Evolutionary conservation across 1,140 invertebrate species (phyloP).

Genomic region (Ceratosolen solmsi): DNA sequence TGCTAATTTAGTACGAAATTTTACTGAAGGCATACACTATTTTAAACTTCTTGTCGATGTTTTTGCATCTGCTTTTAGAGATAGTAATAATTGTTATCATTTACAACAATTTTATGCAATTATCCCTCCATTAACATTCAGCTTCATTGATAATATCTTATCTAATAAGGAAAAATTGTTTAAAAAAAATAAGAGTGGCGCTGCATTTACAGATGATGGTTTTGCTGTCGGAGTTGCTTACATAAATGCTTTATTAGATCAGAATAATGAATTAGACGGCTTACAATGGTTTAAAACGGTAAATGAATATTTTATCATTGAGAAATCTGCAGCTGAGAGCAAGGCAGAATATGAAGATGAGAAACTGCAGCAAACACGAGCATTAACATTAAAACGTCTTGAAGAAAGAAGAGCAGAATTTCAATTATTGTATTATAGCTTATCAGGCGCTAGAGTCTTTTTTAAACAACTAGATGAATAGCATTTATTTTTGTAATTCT

Average conservation of each 20-base stretch:
- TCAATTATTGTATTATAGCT: constrained; percentile 90
- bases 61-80: constrained; percentile 90
- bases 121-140: constrained; percentile 93
- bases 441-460: constrained; percentile 95
- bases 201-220: constrained; percentile 97
- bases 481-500: constrained; percentile 15
- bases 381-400: constrained; percentile 91
- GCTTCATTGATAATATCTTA: constrained; percentile 95
- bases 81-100: constrained; percentile 87
- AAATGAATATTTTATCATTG: constrained; percentile 79
- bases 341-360: constrained; percentile 78
- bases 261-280: constrained; percentile 89
- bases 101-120: constrained; percentile 95
- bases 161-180: constrained; percentile 94
- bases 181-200: constrained; percentile 88
- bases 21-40: constrained; percentile 95
- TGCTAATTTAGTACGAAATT: constrained; percentile 86
- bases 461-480: constrained; percentile 78
- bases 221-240: constrained; percentile 94
- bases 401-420: constrained; percentile 91
- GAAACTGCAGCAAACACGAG: constrained; percentile 93
- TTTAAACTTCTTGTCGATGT: constrained; percentile 95
- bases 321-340: constrained; percentile 63
- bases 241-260: constrained; percentile 81
- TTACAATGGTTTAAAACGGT: constrained; percentile 97